These are phyloP conservation scores for Holothuria glaberrima DNA, from an alignment of 35 echinoderm and acorn worm species.

Conservation along the genomic window DNA sequence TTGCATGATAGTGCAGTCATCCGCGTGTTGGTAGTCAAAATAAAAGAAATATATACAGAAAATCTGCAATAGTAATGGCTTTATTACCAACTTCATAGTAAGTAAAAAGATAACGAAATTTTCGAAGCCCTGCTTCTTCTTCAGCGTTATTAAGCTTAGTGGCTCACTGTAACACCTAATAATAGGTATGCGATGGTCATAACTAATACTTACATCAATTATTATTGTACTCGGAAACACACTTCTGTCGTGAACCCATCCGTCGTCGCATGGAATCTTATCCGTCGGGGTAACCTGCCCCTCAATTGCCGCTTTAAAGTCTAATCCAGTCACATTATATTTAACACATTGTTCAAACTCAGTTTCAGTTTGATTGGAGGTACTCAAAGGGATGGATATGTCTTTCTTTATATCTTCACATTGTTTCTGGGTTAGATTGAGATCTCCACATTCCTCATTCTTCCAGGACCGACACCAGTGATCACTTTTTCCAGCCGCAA, in stretches of 20 bases:
- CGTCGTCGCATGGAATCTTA: constrained; percentile 12
- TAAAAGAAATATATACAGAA: too few relatives aligned
- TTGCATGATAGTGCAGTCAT: too few relatives aligned
- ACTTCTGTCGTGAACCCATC: constrained; percentile 34
- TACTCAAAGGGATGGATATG: background rate
- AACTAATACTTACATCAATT: constrained; percentile 14
- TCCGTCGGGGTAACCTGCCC: background rate
- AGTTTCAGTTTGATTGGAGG: background rate
- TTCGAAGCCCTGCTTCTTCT: too few relatives aligned
- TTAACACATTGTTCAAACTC: constrained; percentile 25
- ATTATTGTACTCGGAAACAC: constrained; percentile 23
- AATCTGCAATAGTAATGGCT: too few relatives aligned
- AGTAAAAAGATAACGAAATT: too few relatives aligned
- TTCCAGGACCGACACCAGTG: constrained; percentile 17
- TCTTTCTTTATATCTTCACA: constrained; percentile 15
- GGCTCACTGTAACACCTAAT: too few relatives aligned
- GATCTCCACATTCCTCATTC: background rate
- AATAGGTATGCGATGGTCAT: too few relatives aligned
- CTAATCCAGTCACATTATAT: constrained; percentile 25
- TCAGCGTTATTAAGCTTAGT: too few relatives aligned
- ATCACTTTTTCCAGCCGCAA: constrained; percentile 6
- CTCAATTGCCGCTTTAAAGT: background rate
- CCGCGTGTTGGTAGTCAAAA: too few relatives aligned
- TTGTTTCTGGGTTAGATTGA: background rate
- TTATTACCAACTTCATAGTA: too few relatives aligned